Conservation (phyloP, 2,797 vertebrate genomes). For the Triplophysa bombifrons region DNA sequence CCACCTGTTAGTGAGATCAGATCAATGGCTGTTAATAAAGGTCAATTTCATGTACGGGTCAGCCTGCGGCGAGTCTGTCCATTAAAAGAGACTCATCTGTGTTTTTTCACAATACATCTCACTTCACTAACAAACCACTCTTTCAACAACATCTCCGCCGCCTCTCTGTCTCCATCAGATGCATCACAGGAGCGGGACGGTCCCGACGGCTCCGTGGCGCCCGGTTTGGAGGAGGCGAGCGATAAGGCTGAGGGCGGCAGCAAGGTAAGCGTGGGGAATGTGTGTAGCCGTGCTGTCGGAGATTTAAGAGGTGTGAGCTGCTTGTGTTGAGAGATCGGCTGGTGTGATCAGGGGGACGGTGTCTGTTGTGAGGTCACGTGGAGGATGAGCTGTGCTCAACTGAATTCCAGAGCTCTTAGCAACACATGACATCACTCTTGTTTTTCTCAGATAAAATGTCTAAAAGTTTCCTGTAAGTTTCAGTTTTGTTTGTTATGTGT, state of each 20-base stretch:
- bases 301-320: constrained; percentile 29
- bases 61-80: neutral
- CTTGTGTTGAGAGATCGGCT: constrained; percentile 29
- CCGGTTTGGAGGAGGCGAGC: constrained; percentile 35
- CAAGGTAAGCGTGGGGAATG: constrained; percentile 54
- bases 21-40: constrained; percentile 50
- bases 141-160: neutral
- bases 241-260: constrained; percentile 32
- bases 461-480: too few relatives aligned
- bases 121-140: neutral
- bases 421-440: neutral
- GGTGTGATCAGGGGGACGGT: constrained; percentile 7
- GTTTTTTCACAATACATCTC: neutral
- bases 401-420: constrained; percentile 18
- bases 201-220: constrained; percentile 17
- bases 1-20: constrained; percentile 55
- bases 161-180: constrained; percentile 46
- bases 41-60: constrained; percentile 38
- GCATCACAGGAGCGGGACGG: constrained; percentile 37
- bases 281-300: neutral
- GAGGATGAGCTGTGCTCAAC: neutral
- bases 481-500: too few relatives aligned
- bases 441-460: neutral
- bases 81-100: constrained; percentile 16
- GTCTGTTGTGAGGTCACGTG: neutral